Evolutionary conservation across 2,888 invertebrate species (phyloP).

Genomic region (Timema podura): DNA sequence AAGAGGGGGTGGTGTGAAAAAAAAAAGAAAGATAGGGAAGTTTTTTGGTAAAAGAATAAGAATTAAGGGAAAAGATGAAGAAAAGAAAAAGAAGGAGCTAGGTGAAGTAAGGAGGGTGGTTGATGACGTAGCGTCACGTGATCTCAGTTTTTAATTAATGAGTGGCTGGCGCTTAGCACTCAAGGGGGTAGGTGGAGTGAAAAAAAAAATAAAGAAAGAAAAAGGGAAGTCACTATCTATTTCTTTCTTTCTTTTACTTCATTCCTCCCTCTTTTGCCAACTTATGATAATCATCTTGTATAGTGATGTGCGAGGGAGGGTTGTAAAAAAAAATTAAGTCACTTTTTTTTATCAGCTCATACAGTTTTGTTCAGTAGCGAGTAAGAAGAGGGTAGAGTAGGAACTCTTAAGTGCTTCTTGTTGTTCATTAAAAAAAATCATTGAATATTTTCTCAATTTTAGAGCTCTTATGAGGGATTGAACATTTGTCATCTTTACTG

Average conservation of each 20-base stretch:
- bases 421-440: too few relatives aligned
- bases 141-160: conserved; percentile 31
- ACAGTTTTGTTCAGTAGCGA: conserved; percentile 8
- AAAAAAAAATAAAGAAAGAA: not conserved
- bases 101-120: conserved; percentile 24
- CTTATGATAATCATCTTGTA: conserved; percentile 16
- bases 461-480: too few relatives aligned
- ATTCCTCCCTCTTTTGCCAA: conserved; percentile 11
- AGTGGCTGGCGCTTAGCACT: conserved; percentile 19
- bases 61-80: conserved; percentile 28
- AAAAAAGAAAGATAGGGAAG: conserved; percentile 39
- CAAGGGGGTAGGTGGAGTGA: conserved; percentile 3
- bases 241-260: conserved; percentile 7
- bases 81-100: conserved; percentile 19
- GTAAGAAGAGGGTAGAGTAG: not conserved
- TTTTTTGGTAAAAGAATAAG: conserved; percentile 27
- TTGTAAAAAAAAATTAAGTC: not conserved
- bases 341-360: not conserved
- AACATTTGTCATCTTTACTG: too few relatives aligned
- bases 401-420: too few relatives aligned
- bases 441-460: too few relatives aligned
- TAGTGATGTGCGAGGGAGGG: conserved; percentile 15
- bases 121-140: conserved; percentile 30
- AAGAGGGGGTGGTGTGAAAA: conserved; percentile 25
- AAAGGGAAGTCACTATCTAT: not conserved